phyloP scores from a whole-genome alignment of 1,140 invertebrate genomes.

The Sitophilus oryzae region DNA sequence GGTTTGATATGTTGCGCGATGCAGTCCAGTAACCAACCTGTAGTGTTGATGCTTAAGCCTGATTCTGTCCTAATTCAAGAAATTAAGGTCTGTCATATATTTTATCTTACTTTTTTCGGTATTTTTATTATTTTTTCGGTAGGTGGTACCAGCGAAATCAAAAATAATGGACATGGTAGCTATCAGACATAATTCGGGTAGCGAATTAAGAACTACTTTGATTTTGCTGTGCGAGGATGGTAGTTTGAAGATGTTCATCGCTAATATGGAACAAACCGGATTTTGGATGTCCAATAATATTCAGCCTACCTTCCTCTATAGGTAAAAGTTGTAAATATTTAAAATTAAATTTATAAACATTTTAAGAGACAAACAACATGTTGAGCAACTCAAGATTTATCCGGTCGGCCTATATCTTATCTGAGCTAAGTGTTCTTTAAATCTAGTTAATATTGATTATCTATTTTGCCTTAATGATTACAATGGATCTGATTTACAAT shows the following conservation, averaged over 20 bases:
- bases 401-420: too few species aligned
- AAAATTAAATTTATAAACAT: too few species aligned
- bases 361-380: too few species aligned
- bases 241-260: conserved; percentile 83
- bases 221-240: conserved; percentile 95
- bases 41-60: conserved; percentile 89
- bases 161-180: conserved; percentile 97
- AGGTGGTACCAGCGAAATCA: conserved; percentile 70
- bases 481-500: too few species aligned
- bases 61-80: conserved; percentile 85
- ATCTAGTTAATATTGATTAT: too few species aligned
- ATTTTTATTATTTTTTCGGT: background rate
- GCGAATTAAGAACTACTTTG: conserved; percentile 83
- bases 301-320: conserved; percentile 51
- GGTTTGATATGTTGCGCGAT: conserved; percentile 88
- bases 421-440: too few species aligned
- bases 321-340: conserved; percentile 10
- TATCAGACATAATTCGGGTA: conserved; percentile 71
- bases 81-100: conserved; percentile 59
- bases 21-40: conserved; percentile 90
- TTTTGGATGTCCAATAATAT: conserved; percentile 79
- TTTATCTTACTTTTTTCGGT: background rate
- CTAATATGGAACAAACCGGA: conserved; percentile 66
- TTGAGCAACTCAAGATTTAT: too few species aligned
- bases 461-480: too few species aligned